phyloP scores from a whole-genome alignment of 2,888 invertebrate genomes.

The Drosophila parthenogenetica region DNA sequence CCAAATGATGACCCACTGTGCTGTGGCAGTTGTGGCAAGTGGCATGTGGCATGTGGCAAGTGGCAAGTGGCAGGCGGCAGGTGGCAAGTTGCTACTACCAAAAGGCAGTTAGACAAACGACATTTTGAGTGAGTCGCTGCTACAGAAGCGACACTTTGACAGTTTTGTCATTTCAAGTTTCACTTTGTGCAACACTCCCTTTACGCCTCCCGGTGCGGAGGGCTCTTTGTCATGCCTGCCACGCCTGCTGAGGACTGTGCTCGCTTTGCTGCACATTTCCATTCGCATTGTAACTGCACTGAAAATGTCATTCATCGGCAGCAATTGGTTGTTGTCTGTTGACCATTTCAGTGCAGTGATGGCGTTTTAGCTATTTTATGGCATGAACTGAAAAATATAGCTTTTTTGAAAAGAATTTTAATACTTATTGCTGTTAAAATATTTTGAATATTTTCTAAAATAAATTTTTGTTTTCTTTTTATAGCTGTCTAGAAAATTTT shows the following conservation, averaged over 20 bases:
- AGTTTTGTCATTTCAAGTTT: slow-evolving; percentile 71
- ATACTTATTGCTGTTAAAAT: neutral
- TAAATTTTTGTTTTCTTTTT: neutral
- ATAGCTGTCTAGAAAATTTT: neutral
- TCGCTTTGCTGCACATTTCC: slow-evolving; percentile 54
- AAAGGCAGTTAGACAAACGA: slow-evolving; percentile 24
- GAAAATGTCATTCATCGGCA: slow-evolving; percentile 9
- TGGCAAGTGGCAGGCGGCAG: neutral
- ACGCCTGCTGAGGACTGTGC: slow-evolving; percentile 2
- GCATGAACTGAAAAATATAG: neutral
- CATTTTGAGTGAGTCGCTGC: slow-evolving; percentile 15
- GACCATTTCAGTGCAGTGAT: slow-evolving; percentile 19
- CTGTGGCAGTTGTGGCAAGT: neutral
- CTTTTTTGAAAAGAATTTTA: no score
- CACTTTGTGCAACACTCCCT: slow-evolving; percentile 42
- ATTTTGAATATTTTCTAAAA: neutral
- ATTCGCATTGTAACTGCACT: slow-evolving; percentile 59
- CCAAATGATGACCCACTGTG: slow-evolving; percentile 14
- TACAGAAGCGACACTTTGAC: slow-evolving; percentile 67
- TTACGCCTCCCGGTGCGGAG: neutral
- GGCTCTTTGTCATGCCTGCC: neutral
- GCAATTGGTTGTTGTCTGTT: slow-evolving; percentile 22
- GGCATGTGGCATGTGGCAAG: slow-evolving; percentile 14
- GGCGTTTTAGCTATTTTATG: neutral
- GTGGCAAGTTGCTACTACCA: neutral